These are phyloP conservation scores for Misgurnus mizolepis DNA, from an alignment of 2,113 vertebrate species.

Conservation along the genomic window DNA sequence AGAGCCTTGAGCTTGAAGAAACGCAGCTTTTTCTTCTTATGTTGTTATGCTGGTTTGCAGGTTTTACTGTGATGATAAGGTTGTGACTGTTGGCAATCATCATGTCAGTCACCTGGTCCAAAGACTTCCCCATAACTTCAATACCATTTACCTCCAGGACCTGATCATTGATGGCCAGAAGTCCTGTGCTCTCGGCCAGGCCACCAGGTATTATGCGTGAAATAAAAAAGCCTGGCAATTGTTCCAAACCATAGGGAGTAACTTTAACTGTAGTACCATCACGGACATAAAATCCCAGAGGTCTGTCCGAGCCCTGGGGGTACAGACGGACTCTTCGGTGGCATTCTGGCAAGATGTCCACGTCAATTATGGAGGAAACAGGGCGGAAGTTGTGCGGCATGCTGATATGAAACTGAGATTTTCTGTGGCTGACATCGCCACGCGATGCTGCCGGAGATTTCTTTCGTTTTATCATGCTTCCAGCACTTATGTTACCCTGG, in stretches of 20 bases:
- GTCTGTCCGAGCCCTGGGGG: slow-evolving; percentile 79
- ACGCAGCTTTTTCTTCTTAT: slow-evolving; percentile 64
- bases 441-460: slow-evolving; percentile 19
- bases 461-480: slow-evolving; percentile 22
- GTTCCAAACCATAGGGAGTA: slow-evolving; percentile 82
- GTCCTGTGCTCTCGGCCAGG: slow-evolving; percentile 82
- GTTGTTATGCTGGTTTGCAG: slow-evolving; percentile 85
- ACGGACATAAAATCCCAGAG: slow-evolving; percentile 85
- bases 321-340: slow-evolving; percentile 82
- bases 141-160: slow-evolving; percentile 88
- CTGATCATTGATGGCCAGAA: slow-evolving; percentile 85
- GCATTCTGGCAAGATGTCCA: slow-evolving; percentile 83
- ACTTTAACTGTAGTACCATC: slow-evolving; percentile 82
- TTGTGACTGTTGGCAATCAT: slow-evolving; percentile 90
- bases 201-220: slow-evolving; percentile 85
- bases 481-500: not conserved
- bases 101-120: slow-evolving; percentile 90
- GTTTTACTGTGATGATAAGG: slow-evolving; percentile 85
- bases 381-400: slow-evolving; percentile 77
- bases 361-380: slow-evolving; percentile 87
- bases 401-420: slow-evolving; percentile 44
- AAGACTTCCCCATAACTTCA: slow-evolving; percentile 82
- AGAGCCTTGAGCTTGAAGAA: not conserved
- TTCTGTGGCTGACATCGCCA: slow-evolving; percentile 11
- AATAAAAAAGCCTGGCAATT: slow-evolving; percentile 86